Base-by-base conservation (phyloP, 2,113 vertebrate genomes). In the Patagioenas fasciata region DNA sequence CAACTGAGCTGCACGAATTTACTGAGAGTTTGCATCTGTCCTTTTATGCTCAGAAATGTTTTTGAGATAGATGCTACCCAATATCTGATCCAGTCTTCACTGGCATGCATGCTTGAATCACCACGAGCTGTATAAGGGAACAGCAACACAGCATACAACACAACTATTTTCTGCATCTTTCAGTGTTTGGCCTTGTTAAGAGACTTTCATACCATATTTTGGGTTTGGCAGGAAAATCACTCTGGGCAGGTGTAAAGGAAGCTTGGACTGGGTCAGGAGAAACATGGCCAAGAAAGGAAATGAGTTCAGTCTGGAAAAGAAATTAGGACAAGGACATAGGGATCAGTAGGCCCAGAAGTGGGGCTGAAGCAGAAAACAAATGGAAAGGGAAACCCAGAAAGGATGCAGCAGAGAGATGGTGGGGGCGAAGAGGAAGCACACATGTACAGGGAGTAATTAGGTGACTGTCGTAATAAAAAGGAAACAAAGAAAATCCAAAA, bases 271-370 rank as follows among this genome's bases (percentile, higher is more conserved):
- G 95, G 70, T 94, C 44, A 82, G 65, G 61, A 95, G 81, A 87
- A 91, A 79, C 72, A 91, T 93, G 95, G 88, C 94, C 75, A 97
- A 94, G 91, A 93, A 95, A 96, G 89, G 91, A 97, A 96, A 96
- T 94, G 89, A 94, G 78, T 95, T 97, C 82, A 92, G 40, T 88
- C 95, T 92, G 82, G 82, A 66, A 96, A 95, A 92, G 62, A 90
- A 86, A 97, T 97, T 71, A 97, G 94, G 88, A 78, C 92, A 95
- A 95, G 95, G 89, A 89, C 96, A 56, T 9, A 50, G 53, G 56
- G 89, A 91, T 88, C 79, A 79, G 78, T 38, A 86, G 82, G 67
- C n/a, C 61, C 66, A 84, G 67, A 84, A 92, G 44, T 73, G 81
- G 79, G 71, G 60, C 88, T 85, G 77, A 62, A 88, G 89, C 70